A percentile compares a stretch with the other conserved stretches of the same genome.
These are phyloP conservation scores for Prietella phreatophila DNA, from an alignment of 2,113 vertebrate species.

Conservation along the genomic window DNA sequence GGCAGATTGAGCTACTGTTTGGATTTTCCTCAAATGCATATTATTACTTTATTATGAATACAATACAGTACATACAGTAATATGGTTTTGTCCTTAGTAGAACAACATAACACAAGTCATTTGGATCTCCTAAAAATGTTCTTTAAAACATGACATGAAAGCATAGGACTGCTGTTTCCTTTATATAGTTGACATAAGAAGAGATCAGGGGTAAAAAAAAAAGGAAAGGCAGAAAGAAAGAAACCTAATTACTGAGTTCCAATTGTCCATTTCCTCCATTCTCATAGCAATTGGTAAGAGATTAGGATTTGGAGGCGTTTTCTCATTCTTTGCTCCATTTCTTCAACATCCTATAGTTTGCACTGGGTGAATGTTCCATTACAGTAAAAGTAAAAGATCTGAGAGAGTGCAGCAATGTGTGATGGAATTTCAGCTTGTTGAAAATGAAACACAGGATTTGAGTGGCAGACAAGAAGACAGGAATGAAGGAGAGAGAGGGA, in stretches of 20 bases:
- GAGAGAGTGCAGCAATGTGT: conserved; percentile 61
- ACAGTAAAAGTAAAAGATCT: conserved; percentile 67
- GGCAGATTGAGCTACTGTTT: background rate
- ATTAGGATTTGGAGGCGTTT: conserved; percentile 39
- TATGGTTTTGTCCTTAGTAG: background rate
- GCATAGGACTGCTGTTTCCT: background rate
- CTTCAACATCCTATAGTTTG: conserved; percentile 62
- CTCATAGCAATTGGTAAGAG: conserved; percentile 29
- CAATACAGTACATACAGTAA: background rate
- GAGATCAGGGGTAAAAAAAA: background rate
- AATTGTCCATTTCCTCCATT: conserved; percentile 28
- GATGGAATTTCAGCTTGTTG: conserved; percentile 67
- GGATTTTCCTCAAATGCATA: background rate
- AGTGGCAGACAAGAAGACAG: conserved; percentile 55
- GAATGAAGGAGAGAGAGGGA: conserved; percentile 26
- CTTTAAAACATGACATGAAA: background rate
- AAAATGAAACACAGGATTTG: conserved; percentile 66
- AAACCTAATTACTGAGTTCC: conserved; percentile 29
- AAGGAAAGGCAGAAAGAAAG: background rate
- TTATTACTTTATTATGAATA: too few species aligned
- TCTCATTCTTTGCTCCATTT: conserved; percentile 39
- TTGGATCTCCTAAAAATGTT: background rate
- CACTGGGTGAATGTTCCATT: conserved; percentile 71
- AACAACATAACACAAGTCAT: background rate
- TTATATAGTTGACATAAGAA: background rate